Conservation (phyloP, 1,140 invertebrate species). For the Portunus trituberculatus region DNA sequence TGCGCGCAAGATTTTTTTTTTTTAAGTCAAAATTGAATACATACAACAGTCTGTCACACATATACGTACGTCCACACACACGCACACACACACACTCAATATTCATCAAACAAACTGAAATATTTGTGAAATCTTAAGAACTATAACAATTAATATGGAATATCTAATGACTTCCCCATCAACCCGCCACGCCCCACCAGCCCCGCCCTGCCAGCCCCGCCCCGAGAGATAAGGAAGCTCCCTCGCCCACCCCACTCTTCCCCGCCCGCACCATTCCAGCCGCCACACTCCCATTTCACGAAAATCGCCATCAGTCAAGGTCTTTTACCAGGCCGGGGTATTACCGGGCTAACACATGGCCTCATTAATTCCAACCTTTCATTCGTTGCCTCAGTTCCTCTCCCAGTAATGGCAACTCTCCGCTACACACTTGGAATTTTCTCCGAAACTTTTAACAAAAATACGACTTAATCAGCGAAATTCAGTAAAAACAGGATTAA, state of each 20-base stretch:
- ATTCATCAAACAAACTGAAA: no score
- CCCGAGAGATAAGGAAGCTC: neutral
- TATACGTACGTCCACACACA: no score
- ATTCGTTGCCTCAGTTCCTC: slow-evolving; percentile 8
- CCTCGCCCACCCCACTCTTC: neutral
- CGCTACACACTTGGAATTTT: neutral
- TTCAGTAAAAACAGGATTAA: slow-evolving; percentile 1
- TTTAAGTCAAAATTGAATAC: no score
- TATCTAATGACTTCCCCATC: no score
- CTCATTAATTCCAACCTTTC: slow-evolving; percentile 12
- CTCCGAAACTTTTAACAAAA: neutral
- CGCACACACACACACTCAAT: no score
- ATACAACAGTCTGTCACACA: no score
- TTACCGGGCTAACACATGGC: neutral
- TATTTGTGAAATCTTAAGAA: no score
- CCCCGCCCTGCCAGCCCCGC: neutral
- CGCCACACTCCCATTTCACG: neutral
- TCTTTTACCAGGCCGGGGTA: neutral
- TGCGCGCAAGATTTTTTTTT: no score
- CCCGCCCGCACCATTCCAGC: neutral
- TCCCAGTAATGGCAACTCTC: slow-evolving; percentile 18
- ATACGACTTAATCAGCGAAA: neutral
- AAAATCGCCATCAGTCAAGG: slow-evolving; percentile 1
- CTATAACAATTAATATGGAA: no score
- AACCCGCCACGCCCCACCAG: neutral